phyloP scores from a whole-genome alignment of 2,113 vertebrate species.

The Tragelaphus buxtoni region DNA sequence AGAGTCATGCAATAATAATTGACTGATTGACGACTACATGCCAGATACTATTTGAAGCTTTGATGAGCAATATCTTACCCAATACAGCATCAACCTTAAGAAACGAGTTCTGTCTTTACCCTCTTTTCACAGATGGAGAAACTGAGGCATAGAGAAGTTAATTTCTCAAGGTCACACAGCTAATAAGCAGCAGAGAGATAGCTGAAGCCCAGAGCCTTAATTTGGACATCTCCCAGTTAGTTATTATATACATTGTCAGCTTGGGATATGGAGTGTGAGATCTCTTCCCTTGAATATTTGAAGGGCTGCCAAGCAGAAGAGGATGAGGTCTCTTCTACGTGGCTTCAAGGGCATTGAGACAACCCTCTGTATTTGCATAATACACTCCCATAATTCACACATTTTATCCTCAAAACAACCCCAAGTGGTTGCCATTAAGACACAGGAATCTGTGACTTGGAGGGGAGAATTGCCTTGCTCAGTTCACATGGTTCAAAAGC shows the following conservation, averaged over 20 bases:
- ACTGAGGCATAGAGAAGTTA: not conserved
- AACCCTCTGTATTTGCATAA: slow-evolving; percentile 27
- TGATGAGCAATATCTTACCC: not conserved
- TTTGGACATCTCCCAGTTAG: not conserved
- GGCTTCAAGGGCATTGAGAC: not conserved
- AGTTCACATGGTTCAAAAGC: not conserved
- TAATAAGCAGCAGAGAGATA: not conserved
- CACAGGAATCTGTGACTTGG: not conserved
- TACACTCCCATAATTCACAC: not conserved
- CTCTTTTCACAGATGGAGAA: not conserved
- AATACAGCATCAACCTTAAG: not conserved
- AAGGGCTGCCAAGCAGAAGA: slow-evolving; percentile 22
- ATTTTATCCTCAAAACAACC: slow-evolving; percentile 14
- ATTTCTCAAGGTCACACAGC: not conserved
- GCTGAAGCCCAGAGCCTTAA: not conserved
- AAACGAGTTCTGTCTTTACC: not conserved
- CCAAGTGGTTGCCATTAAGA: not conserved
- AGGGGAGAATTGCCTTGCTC: not conserved
- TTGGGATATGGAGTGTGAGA: not conserved
- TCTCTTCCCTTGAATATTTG: slow-evolving; percentile 17
- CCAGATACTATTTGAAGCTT: not conserved
- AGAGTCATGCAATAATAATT: not conserved
- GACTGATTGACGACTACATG: not conserved
- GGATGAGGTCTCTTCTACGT: not conserved
- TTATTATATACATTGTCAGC: not conserved